Evolutionary conservation across 30 jellyfish, hydroid and myxozoan genomes (phyloP).

Genomic region (Catostylus mosaicus): DNA sequence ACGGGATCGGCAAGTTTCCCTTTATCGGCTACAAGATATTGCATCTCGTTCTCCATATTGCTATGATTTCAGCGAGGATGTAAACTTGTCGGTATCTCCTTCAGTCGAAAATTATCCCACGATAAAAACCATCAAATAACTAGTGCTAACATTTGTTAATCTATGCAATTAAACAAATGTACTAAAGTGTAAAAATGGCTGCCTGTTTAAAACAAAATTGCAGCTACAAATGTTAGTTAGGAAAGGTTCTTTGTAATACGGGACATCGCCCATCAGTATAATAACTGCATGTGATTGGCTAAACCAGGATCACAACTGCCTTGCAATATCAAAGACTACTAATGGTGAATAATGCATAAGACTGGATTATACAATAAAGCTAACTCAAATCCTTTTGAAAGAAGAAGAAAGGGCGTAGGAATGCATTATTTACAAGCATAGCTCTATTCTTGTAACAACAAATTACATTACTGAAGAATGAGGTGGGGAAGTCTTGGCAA

Average conservation of each 20-base stretch:
- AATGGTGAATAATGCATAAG: constrained; percentile 9
- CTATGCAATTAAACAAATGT: no score
- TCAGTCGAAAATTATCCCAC: no score
- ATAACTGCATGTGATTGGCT: constrained; percentile 16
- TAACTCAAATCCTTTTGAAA: not conserved
- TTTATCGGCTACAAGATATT: constrained; percentile 87
- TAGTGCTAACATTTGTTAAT: no score
- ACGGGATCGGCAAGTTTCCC: constrained; percentile 97
- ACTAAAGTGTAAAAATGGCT: not conserved
- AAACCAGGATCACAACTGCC: not conserved
- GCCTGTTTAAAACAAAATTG: not conserved
- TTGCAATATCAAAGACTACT: constrained; percentile 3
- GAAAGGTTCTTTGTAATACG: not conserved
- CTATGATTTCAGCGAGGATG: no score
- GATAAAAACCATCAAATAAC: no score
- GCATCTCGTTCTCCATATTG: constrained; percentile 73
- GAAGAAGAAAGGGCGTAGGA: not conserved
- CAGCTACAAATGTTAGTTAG: not conserved
- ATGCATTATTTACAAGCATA: not conserved
- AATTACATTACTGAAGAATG: not conserved
- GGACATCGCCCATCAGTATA: constrained; percentile 43
- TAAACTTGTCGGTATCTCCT: no score
- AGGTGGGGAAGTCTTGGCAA: not conserved
- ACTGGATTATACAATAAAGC: not conserved
- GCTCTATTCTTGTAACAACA: not conserved